Base-by-base conservation (phyloP, 2,888 invertebrate genomes). In the Copidosoma aretas region DNA sequence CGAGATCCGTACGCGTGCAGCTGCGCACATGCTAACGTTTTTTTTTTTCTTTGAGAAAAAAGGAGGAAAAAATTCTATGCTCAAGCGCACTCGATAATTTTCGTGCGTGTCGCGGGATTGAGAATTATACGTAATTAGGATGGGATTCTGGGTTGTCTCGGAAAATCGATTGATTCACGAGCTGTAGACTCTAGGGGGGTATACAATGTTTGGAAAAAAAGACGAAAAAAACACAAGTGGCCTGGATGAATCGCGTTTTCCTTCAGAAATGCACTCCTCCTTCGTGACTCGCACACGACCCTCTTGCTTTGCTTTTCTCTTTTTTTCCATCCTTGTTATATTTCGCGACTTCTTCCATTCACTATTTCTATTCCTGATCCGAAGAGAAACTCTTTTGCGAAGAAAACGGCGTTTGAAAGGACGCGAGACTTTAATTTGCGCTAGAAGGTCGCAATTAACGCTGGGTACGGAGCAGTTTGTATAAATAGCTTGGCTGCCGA, bases 111-210 rank as follows among this genome's bases (percentile, higher is more conserved):
- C 39, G 51, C 53, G 12, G 17, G 43, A 14, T 21, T 25, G 46
- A 58, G 53, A 60, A 52, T 51, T 57, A 60, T 64, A 21, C 51
- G 21, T 56, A 68, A 68, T 68, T 64, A 64, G 56, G 41, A n/a
- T 21, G 10, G 21, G 19, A 54, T 49, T 19, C 51, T 52, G 54
- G 32, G 53, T 52, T 57, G 63, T 66, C 59, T 56, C 60, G 54
- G 53, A 67, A 64, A 70, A 67, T 70, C 67, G 61, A 64, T 70
- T 70, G 61, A 64, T 64, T 67, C 64, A 63, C n/a, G 32, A 32
- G 41, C 21, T n/a, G n/a, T 56, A 41, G 66, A 54, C 24, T 39
- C 51, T 17, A 32, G 53, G 17, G 19, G 17, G 51, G 49, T 54
- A 43, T 21, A 32, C 46, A 10, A 21, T 53, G 56, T 25, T 43